phyloP scores from a whole-genome alignment of 2,888 invertebrate species.

The Thelaira solivaga region DNA sequence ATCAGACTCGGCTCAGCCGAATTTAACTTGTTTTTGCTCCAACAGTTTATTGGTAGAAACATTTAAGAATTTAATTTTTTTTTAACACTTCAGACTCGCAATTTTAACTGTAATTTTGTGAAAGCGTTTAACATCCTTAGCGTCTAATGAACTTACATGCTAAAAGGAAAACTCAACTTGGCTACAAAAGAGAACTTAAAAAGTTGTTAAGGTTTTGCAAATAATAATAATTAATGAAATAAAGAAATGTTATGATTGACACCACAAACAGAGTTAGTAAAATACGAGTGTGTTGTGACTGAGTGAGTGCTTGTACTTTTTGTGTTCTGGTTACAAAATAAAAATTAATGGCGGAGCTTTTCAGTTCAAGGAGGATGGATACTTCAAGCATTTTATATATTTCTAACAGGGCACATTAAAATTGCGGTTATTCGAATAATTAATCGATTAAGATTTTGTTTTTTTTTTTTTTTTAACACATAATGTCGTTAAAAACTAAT shows the following conservation, averaged over 20 bases:
- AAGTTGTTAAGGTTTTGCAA: conserved; percentile 55
- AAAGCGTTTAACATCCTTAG: conserved; percentile 31
- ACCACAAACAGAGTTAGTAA: conserved; percentile 2
- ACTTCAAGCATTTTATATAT: conserved; percentile 2
- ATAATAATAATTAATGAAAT: conserved; percentile 58
- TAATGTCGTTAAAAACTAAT: too few species aligned
- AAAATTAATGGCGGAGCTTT: not conserved
- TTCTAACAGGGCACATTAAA: not conserved
- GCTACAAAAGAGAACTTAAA: conserved; percentile 49
- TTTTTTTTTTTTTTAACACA: too few species aligned
- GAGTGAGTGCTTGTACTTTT: conserved; percentile 32
- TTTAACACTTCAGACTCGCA: conserved; percentile 31
- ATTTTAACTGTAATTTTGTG: conserved; percentile 21
- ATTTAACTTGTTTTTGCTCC: too few species aligned
- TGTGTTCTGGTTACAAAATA: not conserved
- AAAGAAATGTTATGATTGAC: conserved; percentile 24
- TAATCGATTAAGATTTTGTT: not conserved
- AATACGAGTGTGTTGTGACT: too few species aligned
- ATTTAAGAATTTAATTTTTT: not conserved
- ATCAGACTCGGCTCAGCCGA: too few species aligned
- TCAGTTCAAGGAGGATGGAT: not conserved
- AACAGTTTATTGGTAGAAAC: too few species aligned
- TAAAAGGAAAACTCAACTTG: conserved; percentile 13
- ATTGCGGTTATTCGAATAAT: not conserved
- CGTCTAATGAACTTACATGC: conserved; percentile 49